Evolutionary conservation across 2,113 vertebrate species (phyloP).

Genomic region (Platysternon megacephalum): DNA sequence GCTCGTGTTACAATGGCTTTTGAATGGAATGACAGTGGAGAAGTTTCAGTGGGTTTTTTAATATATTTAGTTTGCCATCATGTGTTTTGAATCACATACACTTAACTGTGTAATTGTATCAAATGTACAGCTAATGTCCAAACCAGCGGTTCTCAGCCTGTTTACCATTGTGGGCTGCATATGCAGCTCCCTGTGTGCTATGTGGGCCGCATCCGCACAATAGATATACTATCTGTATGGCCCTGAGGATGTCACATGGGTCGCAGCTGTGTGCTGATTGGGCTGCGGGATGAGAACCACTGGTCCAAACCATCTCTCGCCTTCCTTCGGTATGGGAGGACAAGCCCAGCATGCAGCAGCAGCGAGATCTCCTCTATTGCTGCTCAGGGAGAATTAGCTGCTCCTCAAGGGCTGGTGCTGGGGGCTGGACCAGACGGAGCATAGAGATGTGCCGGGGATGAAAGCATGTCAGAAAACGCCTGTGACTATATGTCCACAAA

Average conservation of each 20-base stretch:
- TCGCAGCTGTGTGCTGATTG: no score
- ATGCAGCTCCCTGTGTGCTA: no score
- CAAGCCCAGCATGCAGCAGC: background rate
- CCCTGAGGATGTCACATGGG: no score
- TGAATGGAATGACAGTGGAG: background rate
- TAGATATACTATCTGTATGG: no score
- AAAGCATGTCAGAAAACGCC: background rate
- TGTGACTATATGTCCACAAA: background rate
- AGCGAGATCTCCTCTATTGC: background rate
- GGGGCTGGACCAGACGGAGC: background rate
- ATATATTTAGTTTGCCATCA: no score
- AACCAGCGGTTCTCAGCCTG: background rate
- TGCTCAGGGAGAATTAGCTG: background rate
- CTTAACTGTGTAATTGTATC: background rate
- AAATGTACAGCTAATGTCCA: background rate
- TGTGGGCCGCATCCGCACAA: no score
- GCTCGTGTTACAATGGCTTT: background rate
- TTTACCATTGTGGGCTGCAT: no score
- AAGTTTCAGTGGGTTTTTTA: background rate
- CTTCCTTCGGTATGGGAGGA: background rate
- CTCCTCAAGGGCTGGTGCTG: background rate
- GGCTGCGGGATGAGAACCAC: background rate
- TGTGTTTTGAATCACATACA: background rate
- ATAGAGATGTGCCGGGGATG: background rate
- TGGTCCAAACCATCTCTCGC: background rate